A percentile compares a stretch with the other conserved stretches of the same genome.
These are phyloP conservation scores for Ormyrus rosae DNA, from an alignment of 2,888 invertebrate species.

Conservation along the genomic window DNA sequence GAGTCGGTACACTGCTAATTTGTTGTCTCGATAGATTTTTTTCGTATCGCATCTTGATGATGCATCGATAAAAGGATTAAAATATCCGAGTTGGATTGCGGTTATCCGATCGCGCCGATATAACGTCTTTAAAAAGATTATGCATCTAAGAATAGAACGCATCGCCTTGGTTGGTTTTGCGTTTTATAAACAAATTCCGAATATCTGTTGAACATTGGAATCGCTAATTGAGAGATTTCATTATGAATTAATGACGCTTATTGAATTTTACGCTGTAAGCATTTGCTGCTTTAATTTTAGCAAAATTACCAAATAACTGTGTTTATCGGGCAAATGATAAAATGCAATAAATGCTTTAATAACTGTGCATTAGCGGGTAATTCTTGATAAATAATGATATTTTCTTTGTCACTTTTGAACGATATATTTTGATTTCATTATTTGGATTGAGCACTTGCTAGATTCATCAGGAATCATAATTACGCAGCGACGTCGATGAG, in stretches of 20 bases:
- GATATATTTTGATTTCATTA: constrained; percentile 36
- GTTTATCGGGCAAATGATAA: constrained; percentile 42
- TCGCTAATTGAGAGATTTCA: constrained; percentile 17
- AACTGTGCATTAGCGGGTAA: constrained; percentile 14
- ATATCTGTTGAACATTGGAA: background rate
- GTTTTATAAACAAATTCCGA: no score
- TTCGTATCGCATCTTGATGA: no score
- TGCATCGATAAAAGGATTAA: no score
- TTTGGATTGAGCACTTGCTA: constrained; percentile 20
- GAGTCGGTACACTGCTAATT: no score
- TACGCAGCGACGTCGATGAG: constrained; percentile 44
- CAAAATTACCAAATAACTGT: constrained; percentile 8
- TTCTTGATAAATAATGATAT: constrained; percentile 41
- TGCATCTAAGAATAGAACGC: no score
- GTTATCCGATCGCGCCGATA: no score
- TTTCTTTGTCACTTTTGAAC: background rate
- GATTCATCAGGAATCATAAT: constrained; percentile 49
- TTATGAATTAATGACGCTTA: constrained; percentile 44
- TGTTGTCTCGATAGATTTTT: no score
- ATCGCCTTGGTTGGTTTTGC: no score
- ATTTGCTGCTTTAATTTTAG: constrained; percentile 35
- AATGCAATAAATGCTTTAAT: constrained; percentile 37
- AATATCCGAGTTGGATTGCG: no score
- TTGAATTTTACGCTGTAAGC: constrained; percentile 38
- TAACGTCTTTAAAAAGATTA: no score